These are phyloP conservation scores for Lipophrys pholis DNA, from an alignment of 2,113 vertebrate species.

Conservation along the genomic window DNA sequence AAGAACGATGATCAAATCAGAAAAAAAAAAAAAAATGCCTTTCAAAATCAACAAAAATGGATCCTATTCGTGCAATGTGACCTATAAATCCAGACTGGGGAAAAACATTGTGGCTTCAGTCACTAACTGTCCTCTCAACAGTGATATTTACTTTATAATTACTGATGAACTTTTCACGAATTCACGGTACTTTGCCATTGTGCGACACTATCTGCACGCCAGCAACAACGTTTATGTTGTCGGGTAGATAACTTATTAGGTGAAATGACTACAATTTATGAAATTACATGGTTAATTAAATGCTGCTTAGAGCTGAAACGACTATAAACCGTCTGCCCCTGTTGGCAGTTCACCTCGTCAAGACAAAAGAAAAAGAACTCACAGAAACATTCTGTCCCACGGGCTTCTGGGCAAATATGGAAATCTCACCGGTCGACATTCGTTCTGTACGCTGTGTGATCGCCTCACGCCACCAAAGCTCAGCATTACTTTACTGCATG, in stretches of 20 bases:
- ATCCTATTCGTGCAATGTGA: neutral
- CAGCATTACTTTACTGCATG: constrained; percentile 64
- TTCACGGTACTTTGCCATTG: constrained; percentile 19
- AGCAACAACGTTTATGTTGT: constrained; percentile 43
- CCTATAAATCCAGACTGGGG: constrained; percentile 6
- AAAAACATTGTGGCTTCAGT: neutral
- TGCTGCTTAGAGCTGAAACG: constrained; percentile 45
- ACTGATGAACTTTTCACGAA: constrained; percentile 13
- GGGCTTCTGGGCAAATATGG: neutral
- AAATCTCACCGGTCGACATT: neutral
- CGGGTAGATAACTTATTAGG: constrained; percentile 58
- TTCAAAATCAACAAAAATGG: neutral
- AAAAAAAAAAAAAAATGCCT: too few relatives aligned
- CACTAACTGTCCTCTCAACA: neutral
- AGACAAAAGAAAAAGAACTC: constrained; percentile 5
- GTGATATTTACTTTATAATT: constrained; percentile 7
- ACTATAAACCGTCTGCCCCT: constrained; percentile 45
- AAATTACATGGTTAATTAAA: constrained; percentile 69
- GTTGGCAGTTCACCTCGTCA: constrained; percentile 16
- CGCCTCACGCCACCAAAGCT: constrained; percentile 22
- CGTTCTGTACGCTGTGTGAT: neutral
- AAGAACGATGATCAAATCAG: too few relatives aligned
- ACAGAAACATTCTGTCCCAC: constrained; percentile 13
- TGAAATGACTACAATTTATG: constrained; percentile 48
- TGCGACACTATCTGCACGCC: constrained; percentile 47